These are phyloP conservation scores for Cylloceria caligata DNA, from an alignment of 2,888 invertebrate genomes.

Conservation along the genomic window DNA sequence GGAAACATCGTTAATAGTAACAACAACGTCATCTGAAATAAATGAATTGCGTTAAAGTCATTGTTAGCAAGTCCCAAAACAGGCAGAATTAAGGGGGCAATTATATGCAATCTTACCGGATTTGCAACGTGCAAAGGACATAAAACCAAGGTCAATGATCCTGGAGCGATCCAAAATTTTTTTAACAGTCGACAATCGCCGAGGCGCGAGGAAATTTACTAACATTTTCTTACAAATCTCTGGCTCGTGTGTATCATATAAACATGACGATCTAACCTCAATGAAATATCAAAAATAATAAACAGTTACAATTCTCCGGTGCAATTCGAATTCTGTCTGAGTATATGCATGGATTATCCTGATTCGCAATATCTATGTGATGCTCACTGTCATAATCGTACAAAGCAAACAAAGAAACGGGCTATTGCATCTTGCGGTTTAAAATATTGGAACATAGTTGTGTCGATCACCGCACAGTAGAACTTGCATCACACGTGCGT, in stretches of 20 bases:
- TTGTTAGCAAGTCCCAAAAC: constrained; percentile 5
- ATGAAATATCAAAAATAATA: constrained; percentile 18
- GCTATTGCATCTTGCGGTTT: constrained; percentile 50
- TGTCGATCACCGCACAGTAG: constrained; percentile 39
- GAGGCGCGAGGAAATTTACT: constrained; percentile 58
- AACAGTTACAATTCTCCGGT: background rate
- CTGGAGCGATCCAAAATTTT: constrained; percentile 71
- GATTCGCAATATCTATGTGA: background rate
- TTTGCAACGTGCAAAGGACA: constrained; percentile 72
- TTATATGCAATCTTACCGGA: constrained; percentile 73
- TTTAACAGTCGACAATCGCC: constrained; percentile 66
- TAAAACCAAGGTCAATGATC: constrained; percentile 68
- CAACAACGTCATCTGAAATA: constrained; percentile 78
- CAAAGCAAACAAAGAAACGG: background rate
- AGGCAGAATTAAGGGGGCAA: constrained; percentile 23
- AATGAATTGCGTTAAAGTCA: constrained; percentile 2
- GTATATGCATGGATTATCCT: background rate
- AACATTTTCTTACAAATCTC: constrained; percentile 67
- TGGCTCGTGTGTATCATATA: background rate
- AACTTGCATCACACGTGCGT: constrained; percentile 65
- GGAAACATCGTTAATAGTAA: constrained; percentile 91
- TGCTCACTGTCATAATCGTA: constrained; percentile 51
- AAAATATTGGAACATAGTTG: constrained; percentile 49
- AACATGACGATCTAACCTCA: constrained; percentile 53
- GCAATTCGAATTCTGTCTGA: background rate